These are phyloP conservation scores for Nyctalus aviator DNA, from an alignment of 2,797 vertebrate genomes.

Conservation along the genomic window DNA sequence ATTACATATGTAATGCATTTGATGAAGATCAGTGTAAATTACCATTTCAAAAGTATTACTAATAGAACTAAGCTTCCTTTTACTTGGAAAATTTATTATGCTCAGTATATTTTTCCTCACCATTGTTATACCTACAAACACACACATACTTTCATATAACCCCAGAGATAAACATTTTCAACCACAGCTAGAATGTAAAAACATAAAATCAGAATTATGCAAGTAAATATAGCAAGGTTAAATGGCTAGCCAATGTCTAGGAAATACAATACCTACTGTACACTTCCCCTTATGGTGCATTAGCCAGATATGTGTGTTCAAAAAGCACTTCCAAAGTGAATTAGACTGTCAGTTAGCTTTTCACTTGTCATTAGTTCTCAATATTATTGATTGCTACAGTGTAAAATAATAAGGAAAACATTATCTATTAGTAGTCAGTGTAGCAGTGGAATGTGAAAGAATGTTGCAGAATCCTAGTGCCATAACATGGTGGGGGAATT, in stretches of 20 bases:
- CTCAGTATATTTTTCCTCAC: not conserved
- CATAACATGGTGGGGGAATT: not conserved
- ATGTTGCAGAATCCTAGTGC: not conserved
- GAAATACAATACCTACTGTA: not conserved
- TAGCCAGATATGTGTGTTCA: not conserved
- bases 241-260: not conserved
- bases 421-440: not conserved
- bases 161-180: not conserved
- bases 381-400: conserved; percentile 49
- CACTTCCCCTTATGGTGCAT: conserved; percentile 29
- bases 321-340: conserved; percentile 47
- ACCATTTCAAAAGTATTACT: not conserved
- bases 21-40: not conserved
- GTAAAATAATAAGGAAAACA: conserved; percentile 28
- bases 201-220: not conserved
- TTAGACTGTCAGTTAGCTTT: conserved; percentile 47
- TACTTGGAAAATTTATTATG: conserved; percentile 1
- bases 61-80: not conserved
- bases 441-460: not conserved
- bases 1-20: conserved; percentile 9
- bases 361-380: conserved; percentile 50
- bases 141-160: not conserved
- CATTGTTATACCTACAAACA: not conserved
- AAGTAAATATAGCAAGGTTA: conserved; percentile 11
- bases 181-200: not conserved